These are phyloP conservation scores for Orientallactaga bullata DNA, from an alignment of 2,113 vertebrate species.

Conservation along the genomic window DNA sequence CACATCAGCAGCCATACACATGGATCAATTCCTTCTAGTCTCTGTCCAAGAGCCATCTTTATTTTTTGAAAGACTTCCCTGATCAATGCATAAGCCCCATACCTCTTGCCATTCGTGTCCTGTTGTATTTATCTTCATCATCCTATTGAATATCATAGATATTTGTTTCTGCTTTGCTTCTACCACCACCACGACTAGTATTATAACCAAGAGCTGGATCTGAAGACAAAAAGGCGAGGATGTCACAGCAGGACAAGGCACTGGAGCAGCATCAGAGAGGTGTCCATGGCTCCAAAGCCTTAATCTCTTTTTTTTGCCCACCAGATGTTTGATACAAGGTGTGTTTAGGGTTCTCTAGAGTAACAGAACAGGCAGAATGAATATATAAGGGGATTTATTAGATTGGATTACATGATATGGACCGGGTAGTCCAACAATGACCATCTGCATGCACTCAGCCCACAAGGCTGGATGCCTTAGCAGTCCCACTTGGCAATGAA, in stretches of 20 bases:
- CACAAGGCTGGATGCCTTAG: too few relatives aligned
- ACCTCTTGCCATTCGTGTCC: neutral
- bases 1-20: neutral
- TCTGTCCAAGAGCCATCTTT: neutral
- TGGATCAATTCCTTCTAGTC: neutral
- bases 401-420: too few relatives aligned
- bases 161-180: neutral
- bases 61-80: neutral
- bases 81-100: neutral
- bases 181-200: neutral
- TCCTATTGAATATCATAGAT: neutral
- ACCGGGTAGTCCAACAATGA: too few relatives aligned
- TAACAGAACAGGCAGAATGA: too few relatives aligned
- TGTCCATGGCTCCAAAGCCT: neutral
- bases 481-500: too few relatives aligned
- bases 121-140: neutral
- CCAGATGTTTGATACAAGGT: neutral
- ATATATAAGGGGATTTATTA: too few relatives aligned
- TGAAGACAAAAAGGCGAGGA: neutral
- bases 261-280: neutral
- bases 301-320: neutral
- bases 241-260: neutral
- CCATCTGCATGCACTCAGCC: too few relatives aligned
- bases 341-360: neutral
- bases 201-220: constrained; percentile 47